Evolutionary conservation across 2,888 invertebrate species (phyloP), one percentile per base, ranked within the genome.

Genomic region (Ceriagrion tenellum): DNA sequence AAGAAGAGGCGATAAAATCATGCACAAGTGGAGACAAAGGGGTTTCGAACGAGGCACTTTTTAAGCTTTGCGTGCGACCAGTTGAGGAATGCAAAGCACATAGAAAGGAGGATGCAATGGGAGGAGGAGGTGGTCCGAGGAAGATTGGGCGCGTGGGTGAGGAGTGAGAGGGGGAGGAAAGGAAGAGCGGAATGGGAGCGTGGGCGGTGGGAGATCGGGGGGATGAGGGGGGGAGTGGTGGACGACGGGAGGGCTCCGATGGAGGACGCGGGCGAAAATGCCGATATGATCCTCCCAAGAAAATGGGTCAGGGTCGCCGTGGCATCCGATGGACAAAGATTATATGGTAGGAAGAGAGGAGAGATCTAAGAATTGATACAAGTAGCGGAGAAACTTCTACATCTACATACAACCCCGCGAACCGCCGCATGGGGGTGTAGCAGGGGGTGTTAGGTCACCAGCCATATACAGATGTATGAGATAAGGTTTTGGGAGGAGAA

Each of bases 261-360:
- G 69, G 35, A 81, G 35, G 81, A 35, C 30, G 35, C 23, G 6
- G 35, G 81, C 81, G 35, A 81, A 59, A 81, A 81, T 81, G 30
- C 81, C 81, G 81, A 81, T 81, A 81, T 81, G 81, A 81, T 81
- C 81, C 81, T 81, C 30, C 13, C 26, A 18, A 35, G 81, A 81
- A 47, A 81, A 81, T 81, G 30, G 81, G 81, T 81, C 81, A 81
- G 35, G 81, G 81, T 81, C 81, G 81, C n/a, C 59, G 59, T 20
- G 81, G 81, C 12, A 81, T 35, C 30, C 81, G 81, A 81, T 81
- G 69, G 69, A 35, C 3, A 18, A 35, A 35, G 81, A 81, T 12
- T 35, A 16, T 10, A 59, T 16, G 12, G 59, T 3, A 1, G 59
- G 59, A 59, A 4, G 59, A 20, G 59, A 59, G 59, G 59, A 59